phyloP scores from a whole-genome alignment of 2,113 vertebrate genomes.

The Chauna torquata region DNA sequence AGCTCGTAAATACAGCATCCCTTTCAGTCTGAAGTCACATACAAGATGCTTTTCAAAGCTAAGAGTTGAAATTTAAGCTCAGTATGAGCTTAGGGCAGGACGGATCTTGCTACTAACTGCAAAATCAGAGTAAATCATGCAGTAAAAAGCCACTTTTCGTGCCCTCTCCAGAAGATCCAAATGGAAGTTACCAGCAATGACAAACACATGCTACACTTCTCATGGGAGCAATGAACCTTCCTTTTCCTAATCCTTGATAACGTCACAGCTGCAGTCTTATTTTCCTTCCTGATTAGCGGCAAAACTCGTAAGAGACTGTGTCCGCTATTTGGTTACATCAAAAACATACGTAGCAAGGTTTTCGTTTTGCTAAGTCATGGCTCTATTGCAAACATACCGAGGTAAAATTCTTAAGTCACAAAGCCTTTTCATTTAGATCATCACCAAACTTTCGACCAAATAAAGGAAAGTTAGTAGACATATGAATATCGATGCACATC shows the following conservation, averaged over 20 bases:
- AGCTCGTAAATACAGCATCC: neutral
- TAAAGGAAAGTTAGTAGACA: neutral
- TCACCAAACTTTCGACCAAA: neutral
- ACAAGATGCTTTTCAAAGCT: neutral
- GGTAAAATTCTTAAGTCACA: neutral
- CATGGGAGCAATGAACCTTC: neutral
- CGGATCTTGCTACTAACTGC: neutral
- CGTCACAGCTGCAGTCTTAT: neutral
- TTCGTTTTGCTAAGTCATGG: neutral
- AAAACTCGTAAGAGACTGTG: neutral
- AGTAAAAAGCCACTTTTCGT: neutral
- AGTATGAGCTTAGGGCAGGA: neutral
- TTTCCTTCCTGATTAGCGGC: neutral
- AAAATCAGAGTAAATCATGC: neutral
- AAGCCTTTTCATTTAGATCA: neutral
- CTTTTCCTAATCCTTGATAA: neutral
- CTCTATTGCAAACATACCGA: neutral
- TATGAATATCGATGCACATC: neutral
- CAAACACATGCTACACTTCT: neutral
- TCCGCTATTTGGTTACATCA: rapidly evolving
- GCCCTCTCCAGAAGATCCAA: neutral
- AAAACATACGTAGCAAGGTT: neutral
- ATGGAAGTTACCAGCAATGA: neutral
- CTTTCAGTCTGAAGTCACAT: neutral
- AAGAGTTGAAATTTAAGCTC: neutral